Evolutionary conservation across 2,113 vertebrate species (phyloP).

Genomic region (Trachemys scripta): DNA sequence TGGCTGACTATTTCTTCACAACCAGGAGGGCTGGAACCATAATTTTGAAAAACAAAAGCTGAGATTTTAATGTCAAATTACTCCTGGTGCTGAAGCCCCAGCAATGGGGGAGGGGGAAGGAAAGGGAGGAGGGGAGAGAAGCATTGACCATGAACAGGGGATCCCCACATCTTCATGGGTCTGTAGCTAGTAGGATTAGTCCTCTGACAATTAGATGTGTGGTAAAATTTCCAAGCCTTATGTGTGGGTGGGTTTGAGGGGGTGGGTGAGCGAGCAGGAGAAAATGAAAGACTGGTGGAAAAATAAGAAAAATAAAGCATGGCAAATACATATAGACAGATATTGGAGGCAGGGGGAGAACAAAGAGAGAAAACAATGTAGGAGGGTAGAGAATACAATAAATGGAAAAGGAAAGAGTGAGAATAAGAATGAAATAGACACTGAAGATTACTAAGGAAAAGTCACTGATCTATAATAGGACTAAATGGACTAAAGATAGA

Average conservation of each 20-base stretch:
- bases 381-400: background rate
- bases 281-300: constrained; percentile 66
- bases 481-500: background rate
- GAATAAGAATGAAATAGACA: constrained; percentile 17
- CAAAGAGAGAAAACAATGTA: constrained; percentile 58
- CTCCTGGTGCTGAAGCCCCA: too few species aligned
- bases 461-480: background rate
- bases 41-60: too few species aligned
- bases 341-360: constrained; percentile 56
- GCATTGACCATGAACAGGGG: too few species aligned
- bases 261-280: constrained; percentile 66
- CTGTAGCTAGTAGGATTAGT: constrained; percentile 59
- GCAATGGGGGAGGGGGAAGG: too few species aligned
- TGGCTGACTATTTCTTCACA: too few species aligned
- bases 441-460: background rate
- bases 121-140: too few species aligned
- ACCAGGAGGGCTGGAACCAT: too few species aligned
- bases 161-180: constrained; percentile 43
- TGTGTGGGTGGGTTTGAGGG: constrained; percentile 64
- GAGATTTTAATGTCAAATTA: too few species aligned
- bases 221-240: constrained; percentile 66
- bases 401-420: constrained; percentile 27
- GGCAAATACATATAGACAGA: constrained; percentile 57
- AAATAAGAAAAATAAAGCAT: constrained; percentile 62
- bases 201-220: constrained; percentile 63